A percentile compares a stretch with the other conserved stretches of the same genome.
Conservation (phyloP, 2,797 vertebrate species). For the Anabas testudineus region DNA sequence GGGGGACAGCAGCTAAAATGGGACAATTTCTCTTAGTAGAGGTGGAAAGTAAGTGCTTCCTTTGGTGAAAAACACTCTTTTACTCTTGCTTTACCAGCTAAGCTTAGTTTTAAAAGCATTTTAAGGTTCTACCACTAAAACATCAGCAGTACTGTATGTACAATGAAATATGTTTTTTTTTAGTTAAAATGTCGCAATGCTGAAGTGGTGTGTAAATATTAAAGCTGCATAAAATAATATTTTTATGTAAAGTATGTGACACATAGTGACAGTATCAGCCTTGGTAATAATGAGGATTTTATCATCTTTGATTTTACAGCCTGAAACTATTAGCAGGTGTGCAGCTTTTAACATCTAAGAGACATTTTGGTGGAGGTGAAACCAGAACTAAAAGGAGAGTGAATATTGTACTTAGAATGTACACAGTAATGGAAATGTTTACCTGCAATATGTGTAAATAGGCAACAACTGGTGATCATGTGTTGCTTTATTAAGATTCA, state of each 20-base stretch:
- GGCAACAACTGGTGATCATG: neutral
- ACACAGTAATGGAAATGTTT: too few relatives aligned
- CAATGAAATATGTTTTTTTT: neutral
- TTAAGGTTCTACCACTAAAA: neutral
- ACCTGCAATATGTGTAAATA: too few relatives aligned
- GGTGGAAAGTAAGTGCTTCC: conserved; percentile 22
- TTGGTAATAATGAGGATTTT: too few relatives aligned
- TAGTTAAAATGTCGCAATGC: neutral
- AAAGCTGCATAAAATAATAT: neutral
- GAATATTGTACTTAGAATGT: too few relatives aligned
- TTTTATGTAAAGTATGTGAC: neutral
- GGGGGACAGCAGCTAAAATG: conserved; percentile 35
- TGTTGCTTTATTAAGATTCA: too few relatives aligned
- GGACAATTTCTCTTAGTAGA: conserved; percentile 43
- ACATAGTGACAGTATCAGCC: neutral
- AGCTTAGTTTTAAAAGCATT: conserved; percentile 1
- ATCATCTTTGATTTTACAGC: neutral
- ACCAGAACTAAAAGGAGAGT: too few relatives aligned
- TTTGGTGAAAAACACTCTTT: conserved; percentile 15
- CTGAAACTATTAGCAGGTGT: too few relatives aligned
- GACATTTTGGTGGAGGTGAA: too few relatives aligned
- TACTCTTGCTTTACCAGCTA: conserved; percentile 4
- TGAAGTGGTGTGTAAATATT: neutral
- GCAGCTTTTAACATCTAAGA: too few relatives aligned
- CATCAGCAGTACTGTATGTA: neutral